Base-by-base conservation (phyloP, 2,797 vertebrate species). In the Dipus sagitta region DNA sequence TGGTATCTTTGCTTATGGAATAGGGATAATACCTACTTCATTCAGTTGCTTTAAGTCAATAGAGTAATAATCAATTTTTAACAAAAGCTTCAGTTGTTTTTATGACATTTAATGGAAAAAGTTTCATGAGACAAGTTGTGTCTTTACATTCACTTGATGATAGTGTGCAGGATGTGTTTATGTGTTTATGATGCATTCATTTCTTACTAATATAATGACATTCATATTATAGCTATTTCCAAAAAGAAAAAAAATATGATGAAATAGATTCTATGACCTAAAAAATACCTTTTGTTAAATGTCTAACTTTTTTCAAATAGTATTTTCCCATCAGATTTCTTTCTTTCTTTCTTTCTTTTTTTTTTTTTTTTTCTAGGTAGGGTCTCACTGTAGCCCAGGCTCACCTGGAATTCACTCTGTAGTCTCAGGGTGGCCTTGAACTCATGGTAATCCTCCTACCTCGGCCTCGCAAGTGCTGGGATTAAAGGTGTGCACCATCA, bases 51-150 rank as follows among this genome's bases (percentile, higher is more conserved):
- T 12, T 24, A 65, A 88, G 64, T 88, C 21, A 62, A 20, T 84
- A 68, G 58, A 82, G 65, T 5, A 78, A 75, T 38, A 77, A 52
- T 76, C 79, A 38, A 64, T 67, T 92, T 95, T 91, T 65, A 86
- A 70, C 76, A 91, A 86, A 77, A 93, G 23, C 47, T 79, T 87
- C 26, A 64, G 21, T 88, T 92, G n/a, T 88, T 42, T 86, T 0
- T 85, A 87, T 84, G 77, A 89, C 85, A 93, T n/a, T 70, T 90
- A 54, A 82, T 58, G 47, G 64, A 86, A 86, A 93, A 88, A 7
- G 12, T 96, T 34, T 0, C 64, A 74, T 88, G 80, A 92, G 58
- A 24, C 79, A 90, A 78, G 24, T 62, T 86, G 11, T 77, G 14
- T 52, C 75, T 87, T 95, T 88, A 58, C 62, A 58, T 89, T 83